phyloP scores from a whole-genome alignment of 1,140 invertebrate species.

The Conus ventricosus region DNA sequence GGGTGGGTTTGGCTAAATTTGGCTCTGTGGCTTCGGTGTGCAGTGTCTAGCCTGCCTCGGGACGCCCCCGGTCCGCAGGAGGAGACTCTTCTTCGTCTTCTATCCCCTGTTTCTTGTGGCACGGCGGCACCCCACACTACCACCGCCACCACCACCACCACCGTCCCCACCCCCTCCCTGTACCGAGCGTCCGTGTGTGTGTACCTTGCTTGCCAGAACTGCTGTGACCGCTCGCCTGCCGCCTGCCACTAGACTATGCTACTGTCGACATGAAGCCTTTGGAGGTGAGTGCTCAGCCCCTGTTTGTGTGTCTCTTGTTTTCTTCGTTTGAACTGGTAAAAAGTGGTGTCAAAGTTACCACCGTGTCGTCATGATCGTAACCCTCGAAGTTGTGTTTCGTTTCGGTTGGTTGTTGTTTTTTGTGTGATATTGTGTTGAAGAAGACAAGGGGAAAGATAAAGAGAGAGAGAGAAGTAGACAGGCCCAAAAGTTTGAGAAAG shows the following conservation, averaged over 20 bases:
- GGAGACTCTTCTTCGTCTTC: neutral
- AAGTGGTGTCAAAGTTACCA: too few relatives aligned
- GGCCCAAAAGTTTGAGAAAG: too few relatives aligned
- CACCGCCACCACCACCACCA: neutral
- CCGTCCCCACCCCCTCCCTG: neutral
- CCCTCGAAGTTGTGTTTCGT: too few relatives aligned
- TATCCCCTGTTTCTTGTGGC: neutral
- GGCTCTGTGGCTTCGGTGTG: slow-evolving; percentile 32
- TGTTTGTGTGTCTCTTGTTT: too few relatives aligned
- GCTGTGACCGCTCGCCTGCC: neutral
- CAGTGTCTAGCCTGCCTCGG: neutral
- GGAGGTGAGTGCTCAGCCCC: slow-evolving; percentile 26
- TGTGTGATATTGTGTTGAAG: too few relatives aligned
- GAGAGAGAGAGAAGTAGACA: too few relatives aligned
- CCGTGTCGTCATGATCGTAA: too few relatives aligned
- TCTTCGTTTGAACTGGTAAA: too few relatives aligned
- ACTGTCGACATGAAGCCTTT: slow-evolving; percentile 35
- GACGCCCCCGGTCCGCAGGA: neutral
- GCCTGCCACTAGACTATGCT: slow-evolving; percentile 23
- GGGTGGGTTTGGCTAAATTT: slow-evolving; percentile 29
- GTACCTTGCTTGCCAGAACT: slow-evolving; percentile 1
- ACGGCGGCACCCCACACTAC: neutral
- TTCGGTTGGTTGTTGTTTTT: too few relatives aligned
- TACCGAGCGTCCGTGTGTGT: neutral
- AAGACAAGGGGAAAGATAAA: too few relatives aligned